Evolutionary conservation across 2,888 invertebrate species (phyloP), one percentile per base, ranked within the genome.

Genomic region (Conistra vaccinii): DNA sequence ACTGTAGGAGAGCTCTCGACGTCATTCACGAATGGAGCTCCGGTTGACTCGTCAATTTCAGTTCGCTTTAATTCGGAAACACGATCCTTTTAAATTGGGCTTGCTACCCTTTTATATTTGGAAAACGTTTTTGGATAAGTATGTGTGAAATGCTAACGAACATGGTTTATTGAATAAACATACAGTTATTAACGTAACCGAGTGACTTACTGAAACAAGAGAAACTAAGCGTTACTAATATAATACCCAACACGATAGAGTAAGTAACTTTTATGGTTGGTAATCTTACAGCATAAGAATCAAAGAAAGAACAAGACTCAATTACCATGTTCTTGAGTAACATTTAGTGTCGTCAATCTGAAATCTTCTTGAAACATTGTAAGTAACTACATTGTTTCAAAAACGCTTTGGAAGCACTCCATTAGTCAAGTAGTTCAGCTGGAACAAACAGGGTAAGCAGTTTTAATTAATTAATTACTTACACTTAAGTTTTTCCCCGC

Each of bases 1-100:
- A 81, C 65, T 65, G 53, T 39, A 51, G 62, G 53, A 85, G 79
- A 65, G 71, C 77, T 55, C 82, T 87, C 61, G 12, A 81, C 70
- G 68, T 53, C 85, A 72, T 62, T 61, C 51, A 61, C 79, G 55
- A 75, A 75, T 82, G 32, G 74, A 69, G 76, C 53, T 57, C 51
- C 23, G 42, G 57, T 75, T 62, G 70, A 73, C 45, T 85, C 69
- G 69, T 70, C 74, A 69, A 73, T 71, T 74, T 68, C 63, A 70
- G 73, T 29, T n/a, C 17, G 48, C 23, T 62, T 60, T 57, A 45
- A 73, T 80, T 80, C 14, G 39, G 35, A 23, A 78, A 72, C 45
- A 57, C 23, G 57, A 71, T 75, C 39, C 29, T 67, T 58, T 58
- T n/a, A 63, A 68, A 60, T 39, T 55, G 32, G 20, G 39, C 39